These are phyloP conservation scores for Norana najaformis DNA, from an alignment of 2,888 invertebrate species.

Conservation along the genomic window DNA sequence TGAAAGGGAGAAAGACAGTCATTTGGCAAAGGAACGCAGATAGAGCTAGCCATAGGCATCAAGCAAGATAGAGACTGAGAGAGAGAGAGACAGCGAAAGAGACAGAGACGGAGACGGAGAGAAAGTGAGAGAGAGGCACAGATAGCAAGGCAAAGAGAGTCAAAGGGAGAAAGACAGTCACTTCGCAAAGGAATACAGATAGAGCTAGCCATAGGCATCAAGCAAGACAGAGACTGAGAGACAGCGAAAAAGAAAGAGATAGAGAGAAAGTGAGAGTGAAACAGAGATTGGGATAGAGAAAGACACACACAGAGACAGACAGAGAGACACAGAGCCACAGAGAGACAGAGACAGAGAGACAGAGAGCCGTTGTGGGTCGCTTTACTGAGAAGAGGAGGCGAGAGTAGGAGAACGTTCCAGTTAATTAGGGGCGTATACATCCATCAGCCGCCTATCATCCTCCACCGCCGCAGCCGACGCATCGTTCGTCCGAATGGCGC, in stretches of 20 bases:
- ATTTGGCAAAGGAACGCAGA: too few relatives aligned
- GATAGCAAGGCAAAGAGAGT: not conserved
- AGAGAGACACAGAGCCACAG: too few relatives aligned
- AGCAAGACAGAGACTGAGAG: too few relatives aligned
- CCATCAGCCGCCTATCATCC: not conserved
- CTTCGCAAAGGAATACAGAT: too few relatives aligned
- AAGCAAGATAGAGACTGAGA: too few relatives aligned
- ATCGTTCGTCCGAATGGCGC: slow-evolving; percentile 13
- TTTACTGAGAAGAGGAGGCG: not conserved
- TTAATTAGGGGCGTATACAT: slow-evolving; percentile 3
- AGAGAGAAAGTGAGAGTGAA: not conserved
- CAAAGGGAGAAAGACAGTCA: too few relatives aligned
- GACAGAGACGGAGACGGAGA: too few relatives aligned
- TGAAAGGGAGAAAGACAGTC: too few relatives aligned
- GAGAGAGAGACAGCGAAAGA: not conserved
- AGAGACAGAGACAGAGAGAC: not conserved
- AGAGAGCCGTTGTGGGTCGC: not conserved
- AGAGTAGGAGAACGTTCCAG: not conserved
- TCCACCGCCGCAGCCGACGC: not conserved
- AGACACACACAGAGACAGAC: too few relatives aligned
- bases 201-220: too few relatives aligned
- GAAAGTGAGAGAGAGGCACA: not conserved
- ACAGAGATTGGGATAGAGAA: too few relatives aligned
- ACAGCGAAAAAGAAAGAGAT: not conserved
- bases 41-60: too few relatives aligned